Evolutionary conservation across 2,888 invertebrate species (phyloP), one percentile per base, ranked within the genome.

Genomic region (Oxyteleia sp.): DNA sequence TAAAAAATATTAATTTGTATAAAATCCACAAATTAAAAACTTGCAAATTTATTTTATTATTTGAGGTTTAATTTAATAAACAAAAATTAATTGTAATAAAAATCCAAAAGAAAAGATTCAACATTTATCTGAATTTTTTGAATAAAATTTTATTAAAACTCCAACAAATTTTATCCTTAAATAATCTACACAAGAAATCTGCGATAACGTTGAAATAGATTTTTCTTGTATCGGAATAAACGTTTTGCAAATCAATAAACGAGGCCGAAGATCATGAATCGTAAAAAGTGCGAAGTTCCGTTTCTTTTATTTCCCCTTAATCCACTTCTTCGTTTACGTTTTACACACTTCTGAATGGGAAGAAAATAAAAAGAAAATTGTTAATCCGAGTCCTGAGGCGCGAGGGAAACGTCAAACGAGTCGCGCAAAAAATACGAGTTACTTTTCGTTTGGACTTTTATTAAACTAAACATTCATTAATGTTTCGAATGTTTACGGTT

Each of bases 291-390:
- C 10, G 26, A 49, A 49, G 35, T 38, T 61, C 11, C 18, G 32
- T 59, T 72, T 61, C 43, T 72, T 51, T 72, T 72, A 59, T 66
- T 49, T 66, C 59, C 59, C 11, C 59, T 66, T 59, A 66, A 76
- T 76, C 57, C 59, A 76, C 59, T 76, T 76, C 43, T 76, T 20
- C 41, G 41, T 59, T 66, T 51, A 49, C 49, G 49, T 57, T 75
- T 75, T 64, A 57, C 57, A 49, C 55, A 15, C 49, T 38, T 35
- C 11, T 18, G 49, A 59, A 49, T 59, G 41, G 41, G 29, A 66
- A 49, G 53, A 66, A 66, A 66, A 47, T 47, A 57, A 47, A 64
- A 49, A 35, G 10, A 57, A 47, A 55, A 55, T 55, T 47, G 64
- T 35, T 64, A 64, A 64, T 26, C 63, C 13, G 32, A 64, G 47